Evolutionary conservation across 2,113 vertebrate genomes (phyloP).

Genomic region (Cryptomyrus ogoouensis): DNA sequence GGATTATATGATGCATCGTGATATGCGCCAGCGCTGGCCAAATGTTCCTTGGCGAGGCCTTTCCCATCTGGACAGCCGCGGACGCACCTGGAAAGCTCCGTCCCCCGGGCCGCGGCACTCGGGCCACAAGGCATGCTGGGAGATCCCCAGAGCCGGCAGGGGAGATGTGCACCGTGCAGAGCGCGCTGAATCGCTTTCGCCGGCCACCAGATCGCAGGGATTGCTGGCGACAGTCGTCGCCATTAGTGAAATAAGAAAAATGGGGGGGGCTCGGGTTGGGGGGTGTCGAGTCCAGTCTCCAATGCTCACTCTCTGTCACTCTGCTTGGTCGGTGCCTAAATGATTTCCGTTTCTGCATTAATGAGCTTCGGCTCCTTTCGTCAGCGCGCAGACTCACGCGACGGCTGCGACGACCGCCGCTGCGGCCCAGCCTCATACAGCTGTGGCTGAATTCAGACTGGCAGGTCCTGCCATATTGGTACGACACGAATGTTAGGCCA

Average conservation of each 20-base stretch:
- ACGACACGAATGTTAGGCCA: slow-evolving; percentile 23
- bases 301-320: slow-evolving; percentile 38
- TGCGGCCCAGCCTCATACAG: neutral
- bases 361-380: neutral
- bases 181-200: neutral
- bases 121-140: neutral
- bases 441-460: neutral
- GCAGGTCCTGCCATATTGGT: slow-evolving; percentile 4
- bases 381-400: slow-evolving; percentile 17
- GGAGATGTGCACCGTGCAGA: neutral
- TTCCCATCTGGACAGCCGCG: neutral
- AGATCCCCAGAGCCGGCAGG: neutral
- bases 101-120: neutral
- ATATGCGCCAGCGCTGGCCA: neutral
- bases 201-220: neutral
- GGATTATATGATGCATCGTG: neutral
- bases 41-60: slow-evolving; percentile 1
- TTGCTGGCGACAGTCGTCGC: neutral
- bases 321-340: neutral
- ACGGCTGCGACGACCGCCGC: neutral
- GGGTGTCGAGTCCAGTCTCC: slow-evolving; percentile 5
- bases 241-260: neutral
- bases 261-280: neutral
- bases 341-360: slow-evolving; percentile 8
- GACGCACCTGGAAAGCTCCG: neutral